phyloP scores from a whole-genome alignment of 1,140 invertebrate genomes.

The Cydia fagiglandana region DNA sequence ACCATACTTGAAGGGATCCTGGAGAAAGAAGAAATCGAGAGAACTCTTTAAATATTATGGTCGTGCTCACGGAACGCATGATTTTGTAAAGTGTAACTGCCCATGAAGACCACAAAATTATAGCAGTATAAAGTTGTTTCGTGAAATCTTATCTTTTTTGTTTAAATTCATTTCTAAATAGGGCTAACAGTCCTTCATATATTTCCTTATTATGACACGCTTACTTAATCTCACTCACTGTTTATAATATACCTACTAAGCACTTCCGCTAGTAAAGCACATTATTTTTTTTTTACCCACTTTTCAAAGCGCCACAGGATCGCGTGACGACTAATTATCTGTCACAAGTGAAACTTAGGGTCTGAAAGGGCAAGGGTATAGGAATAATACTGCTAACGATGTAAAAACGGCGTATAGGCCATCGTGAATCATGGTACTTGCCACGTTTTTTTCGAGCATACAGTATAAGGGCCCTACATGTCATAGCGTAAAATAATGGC shows the following conservation, averaged over 20 bases:
- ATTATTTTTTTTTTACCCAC: background rate
- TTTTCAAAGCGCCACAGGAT: conserved; percentile 3
- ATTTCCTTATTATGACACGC: background rate
- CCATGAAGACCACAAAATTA: too few relatives aligned
- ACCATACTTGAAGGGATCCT: too few relatives aligned
- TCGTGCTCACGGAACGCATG: too few relatives aligned
- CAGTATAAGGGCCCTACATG: background rate
- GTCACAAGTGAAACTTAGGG: conserved; percentile 27
- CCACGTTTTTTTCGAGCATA: background rate
- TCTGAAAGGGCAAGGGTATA: conserved; percentile 27
- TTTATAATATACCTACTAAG: background rate
- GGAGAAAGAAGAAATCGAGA: too few relatives aligned
- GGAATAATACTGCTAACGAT: background rate
- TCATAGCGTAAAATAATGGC: conserved; percentile 2
- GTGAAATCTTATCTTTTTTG: too few relatives aligned
- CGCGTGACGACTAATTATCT: conserved; percentile 27
- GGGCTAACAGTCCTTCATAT: background rate
- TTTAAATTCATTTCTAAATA: background rate
- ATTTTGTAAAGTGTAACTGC: too few relatives aligned
- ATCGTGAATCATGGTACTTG: background rate
- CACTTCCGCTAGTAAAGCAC: conserved; percentile 6
- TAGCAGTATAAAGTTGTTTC: too few relatives aligned
- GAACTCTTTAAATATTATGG: too few relatives aligned
- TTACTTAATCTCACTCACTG: conserved; percentile 1
- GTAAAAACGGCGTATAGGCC: background rate